These are phyloP conservation scores for Anadara kagoshimensis DNA, from an alignment of 1,140 invertebrate species.

Conservation along the genomic window DNA sequence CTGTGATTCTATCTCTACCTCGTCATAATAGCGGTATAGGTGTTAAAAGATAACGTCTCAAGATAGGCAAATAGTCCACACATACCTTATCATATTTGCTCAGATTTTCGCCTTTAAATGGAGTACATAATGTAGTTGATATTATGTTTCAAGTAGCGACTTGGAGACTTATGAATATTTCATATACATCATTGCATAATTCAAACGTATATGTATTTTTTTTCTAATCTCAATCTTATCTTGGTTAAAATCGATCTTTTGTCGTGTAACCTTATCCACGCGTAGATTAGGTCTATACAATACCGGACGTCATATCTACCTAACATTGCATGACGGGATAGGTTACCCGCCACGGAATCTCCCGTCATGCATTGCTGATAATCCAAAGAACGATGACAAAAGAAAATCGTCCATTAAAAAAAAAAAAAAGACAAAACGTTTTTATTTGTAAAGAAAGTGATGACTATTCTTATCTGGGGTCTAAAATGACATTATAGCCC, in stretches of 20 bases:
- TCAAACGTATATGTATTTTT: conserved; percentile 16
- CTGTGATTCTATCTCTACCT: conserved; percentile 31
- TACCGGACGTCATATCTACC: too few relatives aligned
- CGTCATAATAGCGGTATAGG: conserved; percentile 14
- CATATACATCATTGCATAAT: conserved; percentile 41
- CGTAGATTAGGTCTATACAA: conserved; percentile 1
- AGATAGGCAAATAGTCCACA: conserved; percentile 28
- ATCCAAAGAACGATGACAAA: too few relatives aligned
- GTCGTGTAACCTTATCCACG: conserved; percentile 4
- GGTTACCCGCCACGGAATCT: too few relatives aligned
- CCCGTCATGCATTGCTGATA: too few relatives aligned
- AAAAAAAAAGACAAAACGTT: too few relatives aligned
- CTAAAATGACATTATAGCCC: too few relatives aligned
- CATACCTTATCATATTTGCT: conserved; percentile 35
- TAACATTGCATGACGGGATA: too few relatives aligned
- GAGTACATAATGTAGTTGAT: neutral
- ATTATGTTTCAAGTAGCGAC: conserved; percentile 8
- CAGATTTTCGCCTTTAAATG: neutral
- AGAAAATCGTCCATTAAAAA: too few relatives aligned
- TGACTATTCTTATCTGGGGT: too few relatives aligned
- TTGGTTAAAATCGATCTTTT: conserved; percentile 9
- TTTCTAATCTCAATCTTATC: conserved; percentile 22
- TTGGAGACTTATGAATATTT: conserved; percentile 44
- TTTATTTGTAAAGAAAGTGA: too few relatives aligned
- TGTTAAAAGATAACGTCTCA: conserved; percentile 34